Evolutionary conservation across 2,113 vertebrate genomes (phyloP).

Genomic region (Alethe castanea): DNA sequence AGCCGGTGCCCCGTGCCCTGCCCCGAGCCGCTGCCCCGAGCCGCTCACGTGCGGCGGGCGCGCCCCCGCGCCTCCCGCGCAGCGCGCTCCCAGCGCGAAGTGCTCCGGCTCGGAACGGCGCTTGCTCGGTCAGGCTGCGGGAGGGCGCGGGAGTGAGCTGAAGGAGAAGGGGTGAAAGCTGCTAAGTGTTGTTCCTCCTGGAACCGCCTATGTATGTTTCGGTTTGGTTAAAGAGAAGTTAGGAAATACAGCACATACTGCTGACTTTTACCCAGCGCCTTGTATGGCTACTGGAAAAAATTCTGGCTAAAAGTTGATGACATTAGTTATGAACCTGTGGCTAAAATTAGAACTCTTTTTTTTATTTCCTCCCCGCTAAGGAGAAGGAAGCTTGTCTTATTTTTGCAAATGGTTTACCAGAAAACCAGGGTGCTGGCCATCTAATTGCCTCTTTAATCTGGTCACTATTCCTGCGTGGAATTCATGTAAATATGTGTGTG

Average conservation of each 20-base stretch:
- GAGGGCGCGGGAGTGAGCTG: no score
- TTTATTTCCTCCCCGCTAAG: fast-evolving
- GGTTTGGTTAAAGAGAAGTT: neutral
- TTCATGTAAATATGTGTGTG: neutral
- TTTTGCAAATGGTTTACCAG: neutral
- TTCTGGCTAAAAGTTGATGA: neutral
- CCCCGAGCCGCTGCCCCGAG: neutral
- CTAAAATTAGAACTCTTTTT: neutral
- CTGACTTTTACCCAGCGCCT: neutral
- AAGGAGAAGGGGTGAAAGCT: neutral
- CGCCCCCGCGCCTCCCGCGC: neutral
- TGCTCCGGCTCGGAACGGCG: neutral
- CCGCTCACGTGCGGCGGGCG: neutral
- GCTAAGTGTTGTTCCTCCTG: neutral
- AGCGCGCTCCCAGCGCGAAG: neutral
- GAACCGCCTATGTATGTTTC: fast-evolving
- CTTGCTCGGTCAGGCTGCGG: neutral
- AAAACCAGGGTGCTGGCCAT: neutral
- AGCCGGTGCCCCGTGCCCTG: neutral
- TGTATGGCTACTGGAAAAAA: neutral
- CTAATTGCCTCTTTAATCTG: neutral
- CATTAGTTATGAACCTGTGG: neutral
- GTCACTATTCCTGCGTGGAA: fast-evolving
- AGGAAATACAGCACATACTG: neutral
- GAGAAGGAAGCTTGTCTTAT: neutral